Conservation (phyloP, 1,140 invertebrate genomes). For the Temnothorax longispinosus region DNA sequence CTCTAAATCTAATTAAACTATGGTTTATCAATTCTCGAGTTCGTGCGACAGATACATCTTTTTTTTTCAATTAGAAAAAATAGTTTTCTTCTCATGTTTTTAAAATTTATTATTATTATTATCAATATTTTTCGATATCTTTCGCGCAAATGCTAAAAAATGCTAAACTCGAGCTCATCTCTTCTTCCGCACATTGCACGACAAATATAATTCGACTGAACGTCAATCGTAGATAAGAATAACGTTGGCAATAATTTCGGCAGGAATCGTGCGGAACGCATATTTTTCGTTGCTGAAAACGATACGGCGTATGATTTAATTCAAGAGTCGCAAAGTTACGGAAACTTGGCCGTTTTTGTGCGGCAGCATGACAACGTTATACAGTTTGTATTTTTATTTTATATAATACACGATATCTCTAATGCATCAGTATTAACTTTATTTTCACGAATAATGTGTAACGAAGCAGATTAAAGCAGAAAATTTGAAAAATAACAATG, state of each 20-base stretch:
- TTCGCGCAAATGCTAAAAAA: background rate
- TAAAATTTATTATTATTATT: background rate
- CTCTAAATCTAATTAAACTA: background rate
- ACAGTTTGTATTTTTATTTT: constrained; percentile 37
- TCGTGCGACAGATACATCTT: background rate
- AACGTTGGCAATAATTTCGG: background rate
- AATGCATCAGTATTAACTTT: background rate
- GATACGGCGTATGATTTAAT: background rate
- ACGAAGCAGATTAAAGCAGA: background rate
- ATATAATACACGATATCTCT: background rate
- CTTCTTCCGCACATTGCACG: background rate
- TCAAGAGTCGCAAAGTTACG: background rate
- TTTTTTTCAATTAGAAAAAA: background rate
- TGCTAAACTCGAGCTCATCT: background rate
- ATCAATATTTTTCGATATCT: background rate
- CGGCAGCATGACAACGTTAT: constrained; percentile 21
- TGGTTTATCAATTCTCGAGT: background rate
- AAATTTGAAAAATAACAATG: background rate
- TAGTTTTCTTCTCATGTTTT: background rate
- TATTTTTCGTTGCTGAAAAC: background rate
- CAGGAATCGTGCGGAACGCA: constrained; percentile 1
- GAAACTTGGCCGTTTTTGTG: background rate
- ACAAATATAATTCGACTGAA: background rate
- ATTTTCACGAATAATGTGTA: background rate
- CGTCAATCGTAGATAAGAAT: background rate